Evolutionary conservation across 2,797 vertebrate genomes (phyloP).

Genomic region (Megaceryle alcyon): DNA sequence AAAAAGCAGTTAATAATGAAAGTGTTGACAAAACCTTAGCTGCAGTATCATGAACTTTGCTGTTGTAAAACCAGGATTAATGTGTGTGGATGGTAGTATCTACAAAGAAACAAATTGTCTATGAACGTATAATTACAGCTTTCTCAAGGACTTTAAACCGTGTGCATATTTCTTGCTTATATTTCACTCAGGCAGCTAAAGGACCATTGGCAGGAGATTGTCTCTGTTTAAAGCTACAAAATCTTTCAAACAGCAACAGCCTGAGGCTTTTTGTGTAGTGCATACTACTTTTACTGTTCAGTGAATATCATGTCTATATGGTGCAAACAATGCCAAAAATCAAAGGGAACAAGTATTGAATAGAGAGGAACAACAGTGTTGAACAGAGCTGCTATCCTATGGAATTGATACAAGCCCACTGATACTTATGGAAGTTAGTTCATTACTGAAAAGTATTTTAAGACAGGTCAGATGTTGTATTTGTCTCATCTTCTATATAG

Average conservation of each 20-base stretch:
- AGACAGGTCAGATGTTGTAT: background rate
- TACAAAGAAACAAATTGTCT: constrained; percentile 61
- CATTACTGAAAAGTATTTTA: background rate
- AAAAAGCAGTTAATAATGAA: constrained; percentile 62
- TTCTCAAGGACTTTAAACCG: constrained; percentile 66
- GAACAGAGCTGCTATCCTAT: background rate
- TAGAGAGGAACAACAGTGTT: background rate
- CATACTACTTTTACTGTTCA: background rate
- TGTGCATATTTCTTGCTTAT: constrained; percentile 50
- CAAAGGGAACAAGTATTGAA: constrained; percentile 2
- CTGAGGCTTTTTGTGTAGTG: constrained; percentile 57
- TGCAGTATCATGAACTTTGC: constrained; percentile 30
- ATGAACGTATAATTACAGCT: constrained; percentile 64
- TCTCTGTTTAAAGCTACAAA: constrained; percentile 60
- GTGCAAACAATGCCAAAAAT: constrained; percentile 56
- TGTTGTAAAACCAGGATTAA: constrained; percentile 67
- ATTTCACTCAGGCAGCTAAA: constrained; percentile 65
- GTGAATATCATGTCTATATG: constrained; percentile 49
- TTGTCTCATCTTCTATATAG: background rate
- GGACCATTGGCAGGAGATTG: constrained; percentile 23
- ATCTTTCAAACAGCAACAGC: constrained; percentile 59
- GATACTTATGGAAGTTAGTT: background rate
- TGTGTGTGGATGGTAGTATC: constrained; percentile 62
- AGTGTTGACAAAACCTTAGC: constrained; percentile 52
- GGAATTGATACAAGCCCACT: background rate